phyloP scores from a whole-genome alignment of 2,797 vertebrate genomes.

The Eulemur coronatus region DNA sequence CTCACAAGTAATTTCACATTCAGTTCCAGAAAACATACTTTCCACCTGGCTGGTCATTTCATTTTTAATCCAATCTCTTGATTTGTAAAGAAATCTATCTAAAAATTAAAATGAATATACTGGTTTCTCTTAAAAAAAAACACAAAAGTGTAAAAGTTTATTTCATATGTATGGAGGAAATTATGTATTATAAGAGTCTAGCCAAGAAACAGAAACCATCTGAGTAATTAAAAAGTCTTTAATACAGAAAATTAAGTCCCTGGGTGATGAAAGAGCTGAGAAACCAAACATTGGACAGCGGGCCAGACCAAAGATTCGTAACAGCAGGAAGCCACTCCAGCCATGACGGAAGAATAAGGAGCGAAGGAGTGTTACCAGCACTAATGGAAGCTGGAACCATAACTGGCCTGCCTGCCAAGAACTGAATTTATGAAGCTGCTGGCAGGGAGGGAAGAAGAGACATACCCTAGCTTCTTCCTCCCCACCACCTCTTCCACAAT shows the following conservation, averaged over 20 bases:
- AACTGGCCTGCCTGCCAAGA: not conserved
- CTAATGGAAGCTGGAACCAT: not conserved
- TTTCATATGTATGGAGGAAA: conserved; percentile 24
- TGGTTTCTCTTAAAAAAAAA: not conserved
- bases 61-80: conserved; percentile 2
- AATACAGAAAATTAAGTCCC: not conserved
- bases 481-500: not conserved
- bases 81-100: not conserved
- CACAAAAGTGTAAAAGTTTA: not conserved
- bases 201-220: conserved; percentile 40
- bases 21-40: not conserved
- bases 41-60: not conserved
- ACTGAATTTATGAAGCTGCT: not conserved
- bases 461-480: not conserved
- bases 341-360: not conserved
- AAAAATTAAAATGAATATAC: not conserved
- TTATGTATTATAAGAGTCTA: not conserved
- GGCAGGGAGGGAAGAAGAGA: not conserved
- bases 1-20: not conserved
- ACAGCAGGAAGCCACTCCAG: not conserved
- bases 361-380: not conserved
- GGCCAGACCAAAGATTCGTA: not conserved
- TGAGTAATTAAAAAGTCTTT: not conserved
- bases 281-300: not conserved
- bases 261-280: not conserved